These are phyloP conservation scores for Troides aeacus DNA, from an alignment of 2,888 invertebrate species.

Conservation along the genomic window DNA sequence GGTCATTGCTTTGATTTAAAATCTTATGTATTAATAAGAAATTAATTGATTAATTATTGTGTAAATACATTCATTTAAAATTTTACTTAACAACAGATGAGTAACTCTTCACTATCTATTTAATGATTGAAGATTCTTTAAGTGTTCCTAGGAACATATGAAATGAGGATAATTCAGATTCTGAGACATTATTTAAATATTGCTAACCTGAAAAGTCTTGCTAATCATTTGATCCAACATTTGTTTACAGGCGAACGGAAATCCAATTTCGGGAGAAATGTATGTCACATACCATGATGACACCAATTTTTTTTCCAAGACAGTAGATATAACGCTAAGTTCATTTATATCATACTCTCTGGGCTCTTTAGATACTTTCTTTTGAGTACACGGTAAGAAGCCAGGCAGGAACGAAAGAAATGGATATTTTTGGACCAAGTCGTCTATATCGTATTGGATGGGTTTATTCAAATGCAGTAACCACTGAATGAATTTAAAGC, in stretches of 20 bases:
- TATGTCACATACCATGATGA: constrained; percentile 75
- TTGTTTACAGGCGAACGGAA: constrained; percentile 76
- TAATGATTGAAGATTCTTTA: too few relatives aligned
- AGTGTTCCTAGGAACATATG: too few relatives aligned
- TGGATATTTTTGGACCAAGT: constrained; percentile 51
- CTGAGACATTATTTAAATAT: too few relatives aligned
- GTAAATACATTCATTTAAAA: too few relatives aligned
- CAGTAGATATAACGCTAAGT: constrained; percentile 70
- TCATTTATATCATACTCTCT: constrained; percentile 72
- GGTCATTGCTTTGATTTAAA: too few relatives aligned
- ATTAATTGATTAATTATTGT: too few relatives aligned
- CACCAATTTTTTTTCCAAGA: constrained; percentile 66
- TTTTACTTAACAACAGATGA: too few relatives aligned
- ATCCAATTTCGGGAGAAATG: constrained; percentile 73
- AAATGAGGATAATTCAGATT: too few relatives aligned
- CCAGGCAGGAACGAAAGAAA: constrained; percentile 45
- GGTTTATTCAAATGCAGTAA: constrained; percentile 76
- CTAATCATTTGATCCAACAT: constrained; percentile 74
- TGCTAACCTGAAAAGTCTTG: constrained; percentile 66
- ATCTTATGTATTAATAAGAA: too few relatives aligned
- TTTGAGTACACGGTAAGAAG: constrained; percentile 47
- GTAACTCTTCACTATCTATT: too few relatives aligned
- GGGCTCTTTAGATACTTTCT: constrained; percentile 38
- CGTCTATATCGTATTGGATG: constrained; percentile 64
- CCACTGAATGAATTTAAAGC: constrained; percentile 77